Evolutionary conservation across 1,140 invertebrate species (phyloP).

Genomic region (Drosophila ironensis): DNA sequence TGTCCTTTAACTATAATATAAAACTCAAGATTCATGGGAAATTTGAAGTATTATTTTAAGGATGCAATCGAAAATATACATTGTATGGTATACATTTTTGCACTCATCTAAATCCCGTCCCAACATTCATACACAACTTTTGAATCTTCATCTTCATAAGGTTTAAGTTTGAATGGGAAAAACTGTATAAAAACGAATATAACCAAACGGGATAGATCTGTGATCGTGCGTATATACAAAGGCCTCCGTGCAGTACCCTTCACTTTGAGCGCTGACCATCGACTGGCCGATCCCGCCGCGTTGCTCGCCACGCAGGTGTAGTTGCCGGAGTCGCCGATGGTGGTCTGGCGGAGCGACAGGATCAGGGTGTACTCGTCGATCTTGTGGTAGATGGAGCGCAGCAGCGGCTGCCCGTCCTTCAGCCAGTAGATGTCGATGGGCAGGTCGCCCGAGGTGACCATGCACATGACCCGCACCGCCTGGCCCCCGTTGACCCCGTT

Average conservation of each 20-base stretch:
- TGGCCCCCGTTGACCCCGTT: conserved; percentile 87
- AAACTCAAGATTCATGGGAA: no score
- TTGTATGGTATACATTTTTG: no score
- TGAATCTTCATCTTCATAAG: neutral
- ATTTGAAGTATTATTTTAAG: no score
- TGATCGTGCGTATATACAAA: neutral
- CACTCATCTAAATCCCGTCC: neutral
- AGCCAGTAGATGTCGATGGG: conserved; percentile 87
- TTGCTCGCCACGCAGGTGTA: conserved; percentile 88
- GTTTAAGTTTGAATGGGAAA: neutral
- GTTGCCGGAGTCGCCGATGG: conserved; percentile 85
- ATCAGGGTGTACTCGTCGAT: conserved; percentile 85
- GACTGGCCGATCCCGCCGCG: conserved; percentile 84
- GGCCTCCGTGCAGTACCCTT: conserved; percentile 82
- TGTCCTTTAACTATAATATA: no score
- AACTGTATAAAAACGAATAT: conserved; percentile 20
- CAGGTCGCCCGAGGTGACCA: conserved; percentile 87
- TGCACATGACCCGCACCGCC: conserved; percentile 87
- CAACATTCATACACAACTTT: neutral
- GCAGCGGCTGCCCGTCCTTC: conserved; percentile 81
- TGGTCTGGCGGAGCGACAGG: conserved; percentile 88
- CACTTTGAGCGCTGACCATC: conserved; percentile 84
- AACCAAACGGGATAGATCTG: neutral
- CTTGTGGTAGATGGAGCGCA: conserved; percentile 82
- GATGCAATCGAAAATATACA: no score